These are phyloP conservation scores for Pempheris klunzingeri DNA, from an alignment of 2,797 vertebrate species.

Conservation along the genomic window DNA sequence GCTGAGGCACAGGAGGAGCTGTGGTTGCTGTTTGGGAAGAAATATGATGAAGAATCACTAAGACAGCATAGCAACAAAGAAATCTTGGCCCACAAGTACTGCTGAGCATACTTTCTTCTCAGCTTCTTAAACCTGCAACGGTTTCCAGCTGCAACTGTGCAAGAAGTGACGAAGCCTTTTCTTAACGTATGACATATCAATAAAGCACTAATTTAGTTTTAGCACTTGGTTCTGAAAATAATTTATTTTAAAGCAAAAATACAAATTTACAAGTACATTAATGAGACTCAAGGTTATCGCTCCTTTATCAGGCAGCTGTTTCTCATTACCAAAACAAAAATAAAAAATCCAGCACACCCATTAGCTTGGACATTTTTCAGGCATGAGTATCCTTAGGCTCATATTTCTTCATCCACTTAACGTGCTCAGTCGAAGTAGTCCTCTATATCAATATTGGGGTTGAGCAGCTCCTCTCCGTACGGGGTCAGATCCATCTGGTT, in stretches of 20 bases:
- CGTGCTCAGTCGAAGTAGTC: slow-evolving; percentile 95
- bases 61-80: slow-evolving; percentile 50
- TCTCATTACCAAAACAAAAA: not conserved
- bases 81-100: not conserved
- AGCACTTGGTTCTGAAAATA: slow-evolving; percentile 14
- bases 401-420: not conserved
- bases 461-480: slow-evolving; percentile 92
- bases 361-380: not conserved
- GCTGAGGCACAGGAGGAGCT: slow-evolving; percentile 46
- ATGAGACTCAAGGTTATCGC: not conserved
- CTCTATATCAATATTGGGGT: slow-evolving; percentile 95
- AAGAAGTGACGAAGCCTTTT: not conserved
- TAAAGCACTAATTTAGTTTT: not conserved
- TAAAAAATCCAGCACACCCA: not conserved
- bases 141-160: not conserved
- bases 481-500: slow-evolving; percentile 95
- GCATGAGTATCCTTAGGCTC: not conserved
- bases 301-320: not conserved
- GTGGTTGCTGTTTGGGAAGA: slow-evolving; percentile 34
- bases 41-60: slow-evolving; percentile 58
- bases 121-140: not conserved
- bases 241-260: slow-evolving; percentile 54
- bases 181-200: not conserved
- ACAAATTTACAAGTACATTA: slow-evolving; percentile 4
- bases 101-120: slow-evolving; percentile 20